Percentiles rank a stretch among this genome's conserved stretches.
Evolutionary conservation across 2,888 invertebrate genomes (phyloP).

Genomic region (Dryocosmus kuriphilus): DNA sequence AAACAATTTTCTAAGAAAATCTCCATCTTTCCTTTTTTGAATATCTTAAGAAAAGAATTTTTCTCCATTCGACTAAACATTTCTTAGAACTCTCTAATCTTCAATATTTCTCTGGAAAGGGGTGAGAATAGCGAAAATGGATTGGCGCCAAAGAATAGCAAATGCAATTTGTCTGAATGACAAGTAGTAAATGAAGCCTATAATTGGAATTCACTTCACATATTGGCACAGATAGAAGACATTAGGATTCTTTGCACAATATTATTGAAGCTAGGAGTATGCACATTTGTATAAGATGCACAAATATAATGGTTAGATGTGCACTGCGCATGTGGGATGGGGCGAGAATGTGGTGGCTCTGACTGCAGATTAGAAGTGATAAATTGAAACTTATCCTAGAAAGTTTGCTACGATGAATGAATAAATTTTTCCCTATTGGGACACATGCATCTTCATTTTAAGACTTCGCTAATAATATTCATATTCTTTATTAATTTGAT

Average conservation of each 20-base stretch:
- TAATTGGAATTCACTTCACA: constrained; percentile 56
- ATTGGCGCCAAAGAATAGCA: constrained; percentile 60
- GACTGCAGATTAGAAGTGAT: constrained; percentile 27
- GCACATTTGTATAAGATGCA: constrained; percentile 4
- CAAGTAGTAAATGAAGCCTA: constrained; percentile 63
- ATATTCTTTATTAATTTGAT: background rate
- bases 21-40: no score
- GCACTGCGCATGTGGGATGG: background rate
- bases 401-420: constrained; percentile 14
- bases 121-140: constrained; percentile 52
- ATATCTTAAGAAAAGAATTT: background rate
- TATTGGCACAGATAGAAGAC: constrained; percentile 65
- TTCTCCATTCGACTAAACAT: constrained; percentile 4
- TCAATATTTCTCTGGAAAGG: background rate
- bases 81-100: constrained; percentile 2
- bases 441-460: background rate
- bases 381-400: constrained; percentile 32
- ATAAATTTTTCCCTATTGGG: constrained; percentile 3
- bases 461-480: background rate
- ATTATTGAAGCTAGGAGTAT: background rate
- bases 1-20: no score
- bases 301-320: background rate
- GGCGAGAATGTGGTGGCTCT: background rate
- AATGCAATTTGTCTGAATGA: constrained; percentile 57
- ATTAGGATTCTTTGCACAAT: constrained; percentile 29